Base-by-base conservation (phyloP, 1,140 invertebrate species). In the Pseudachorutes palmiensis region DNA sequence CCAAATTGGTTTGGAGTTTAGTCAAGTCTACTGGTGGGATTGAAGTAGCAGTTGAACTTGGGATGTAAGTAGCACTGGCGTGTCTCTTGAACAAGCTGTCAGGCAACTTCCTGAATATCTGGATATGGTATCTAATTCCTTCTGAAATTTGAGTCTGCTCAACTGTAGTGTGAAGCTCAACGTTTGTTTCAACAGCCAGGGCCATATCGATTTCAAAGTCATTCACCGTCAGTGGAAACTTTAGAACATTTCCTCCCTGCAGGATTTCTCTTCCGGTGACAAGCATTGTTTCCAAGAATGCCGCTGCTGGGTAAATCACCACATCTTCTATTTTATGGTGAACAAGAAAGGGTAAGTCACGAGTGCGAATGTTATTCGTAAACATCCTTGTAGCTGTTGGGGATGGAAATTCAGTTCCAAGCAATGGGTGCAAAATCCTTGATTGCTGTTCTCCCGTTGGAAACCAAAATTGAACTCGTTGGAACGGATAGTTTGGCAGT, bases 401-500 rank as follows among this genome's bases (percentile, higher is more conserved):
- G 31, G 55, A 59, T 49, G 61, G 62, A 49, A 66, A 51, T 29
- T 32, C 31, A 9, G 48, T 29, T 28, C 69, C 69, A 3, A 67
- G 28, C 2, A 70, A 32, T 19, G 70, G 70, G 30, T 71, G 70
- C 0, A 62, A 48, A 3, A 58, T 29, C 62, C 60, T 55, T 31
- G 49, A 49, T 14, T 55, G 9, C 24, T 55, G 12, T 14, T 29
- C 49, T 12, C 32, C 32, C 1, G 26, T 29, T 29, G 49, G 29
- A 16, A 61, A 68, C 69, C 69, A 70, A 30, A 29, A 67, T 5
- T 55, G 32, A 28, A 67, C 32, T 3, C 66, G 14, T 14, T 64
- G 62, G 45, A 67, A 70, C 9, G 65, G 69, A 51, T 70, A 70
- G 1, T 29, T 60, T 9, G 69, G 69, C 5, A 70, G 33, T 24